Percentiles rank a stretch among this genome's conserved stretches.
Evolutionary conservation across 2,888 invertebrate genomes (phyloP).

Genomic region (Drosophila leonis): DNA sequence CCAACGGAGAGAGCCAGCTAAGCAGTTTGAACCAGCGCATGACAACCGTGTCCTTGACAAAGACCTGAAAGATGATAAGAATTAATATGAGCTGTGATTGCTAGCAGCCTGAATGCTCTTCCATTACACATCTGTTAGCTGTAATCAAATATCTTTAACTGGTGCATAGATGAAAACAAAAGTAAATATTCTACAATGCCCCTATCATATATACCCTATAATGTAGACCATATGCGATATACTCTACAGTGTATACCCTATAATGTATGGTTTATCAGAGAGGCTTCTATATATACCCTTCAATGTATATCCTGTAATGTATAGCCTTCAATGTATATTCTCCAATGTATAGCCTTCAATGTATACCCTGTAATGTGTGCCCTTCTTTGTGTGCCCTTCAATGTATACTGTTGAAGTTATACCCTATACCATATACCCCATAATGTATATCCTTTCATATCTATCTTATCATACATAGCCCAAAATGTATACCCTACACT

Average conservation of each 20-base stretch:
- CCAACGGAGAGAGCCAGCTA: slow-evolving; percentile 89
- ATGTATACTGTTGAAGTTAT: not conserved
- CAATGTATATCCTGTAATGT: not conserved
- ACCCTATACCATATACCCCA: not conserved
- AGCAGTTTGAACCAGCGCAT: slow-evolving; percentile 89
- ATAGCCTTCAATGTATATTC: not conserved
- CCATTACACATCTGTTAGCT: not conserved
- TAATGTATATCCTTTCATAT: not conserved
- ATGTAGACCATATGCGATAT: not conserved
- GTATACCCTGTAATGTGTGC: not conserved
- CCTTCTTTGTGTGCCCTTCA: not conserved
- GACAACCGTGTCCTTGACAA: slow-evolving; percentile 90
- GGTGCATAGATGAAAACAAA: not conserved
- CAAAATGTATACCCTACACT: not conserved
- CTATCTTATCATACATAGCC: not conserved
- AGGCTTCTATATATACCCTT: not conserved
- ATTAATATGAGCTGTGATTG: not conserved
- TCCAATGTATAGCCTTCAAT: not conserved
- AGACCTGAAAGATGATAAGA: slow-evolving; percentile 86
- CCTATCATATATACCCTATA: not conserved
- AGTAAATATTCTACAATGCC: not conserved
- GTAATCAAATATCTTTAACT: not conserved
- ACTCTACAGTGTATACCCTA: not conserved
- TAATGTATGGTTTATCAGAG: too few species aligned
- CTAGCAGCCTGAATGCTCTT: not conserved